Percentiles rank a stretch among this genome's conserved stretches.
Conservation (phyloP, 64 coral and sea anemone genomes). For the Anthopleura sola region DNA sequence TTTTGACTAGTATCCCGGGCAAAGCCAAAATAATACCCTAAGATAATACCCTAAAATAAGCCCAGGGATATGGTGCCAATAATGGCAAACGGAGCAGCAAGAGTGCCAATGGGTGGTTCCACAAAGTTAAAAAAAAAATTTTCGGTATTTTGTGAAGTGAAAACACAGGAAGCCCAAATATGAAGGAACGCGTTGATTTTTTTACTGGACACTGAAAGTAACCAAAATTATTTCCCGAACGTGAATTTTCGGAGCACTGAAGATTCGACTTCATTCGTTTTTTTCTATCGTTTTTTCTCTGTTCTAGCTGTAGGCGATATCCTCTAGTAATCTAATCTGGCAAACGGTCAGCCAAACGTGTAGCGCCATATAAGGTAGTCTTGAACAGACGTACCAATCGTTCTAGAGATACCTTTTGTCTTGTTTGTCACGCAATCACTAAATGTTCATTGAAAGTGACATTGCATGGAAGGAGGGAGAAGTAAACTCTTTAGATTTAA, state of each 20-base stretch:
- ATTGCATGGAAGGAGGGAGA: too few species aligned
- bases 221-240: neutral
- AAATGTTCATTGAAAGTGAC: too few species aligned
- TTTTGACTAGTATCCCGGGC: neutral
- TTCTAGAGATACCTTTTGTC: neutral
- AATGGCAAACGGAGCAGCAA: neutral
- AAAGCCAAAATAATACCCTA: neutral
- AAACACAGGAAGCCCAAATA: neutral
- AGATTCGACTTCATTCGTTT: too few species aligned
- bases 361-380: neutral
- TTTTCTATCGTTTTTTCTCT: too few species aligned
- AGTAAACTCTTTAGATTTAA: too few species aligned
- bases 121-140: neutral
- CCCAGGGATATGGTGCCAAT: neutral
- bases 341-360: too few species aligned
- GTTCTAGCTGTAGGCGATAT: too few species aligned
- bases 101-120: neutral
- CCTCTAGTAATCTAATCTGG: too few species aligned
- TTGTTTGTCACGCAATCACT: too few species aligned
- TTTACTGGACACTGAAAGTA: neutral
- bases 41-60: neutral
- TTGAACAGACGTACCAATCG: neutral
- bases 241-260: too few species aligned
- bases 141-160: neutral
- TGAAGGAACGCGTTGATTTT: neutral